Evolutionary conservation across 2,888 invertebrate genomes (phyloP), one percentile per base, ranked within the genome.

Genomic region (Tethea ocularis): DNA sequence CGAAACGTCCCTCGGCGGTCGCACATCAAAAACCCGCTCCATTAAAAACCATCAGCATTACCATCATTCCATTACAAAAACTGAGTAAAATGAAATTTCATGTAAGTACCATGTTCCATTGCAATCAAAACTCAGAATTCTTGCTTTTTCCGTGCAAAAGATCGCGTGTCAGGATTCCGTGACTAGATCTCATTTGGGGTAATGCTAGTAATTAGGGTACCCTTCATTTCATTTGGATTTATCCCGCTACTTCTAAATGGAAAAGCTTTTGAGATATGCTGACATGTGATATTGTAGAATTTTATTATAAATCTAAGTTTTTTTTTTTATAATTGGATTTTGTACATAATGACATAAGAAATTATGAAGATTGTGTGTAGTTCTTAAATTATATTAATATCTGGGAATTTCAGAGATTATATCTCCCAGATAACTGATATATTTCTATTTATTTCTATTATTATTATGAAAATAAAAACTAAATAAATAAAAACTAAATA

Each of bases 141-240:
- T 33, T 20, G 22, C 20, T 20, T 54, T 20, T 33, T 5, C 54
- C 54, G 13, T 33, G 54, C 29, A 36, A 2, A 29, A 36, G 54
- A 63, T 83, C 66, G 84, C 84, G 84, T 84, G 84, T 62, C 61
- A 33, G 36, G 56, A 68, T 84, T 71, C 77, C 84, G 84, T 84
- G 84, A 63, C 64, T 63, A 68, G 71, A 69, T 73, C 75, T 80
- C 81, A 77, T 84, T 81, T 72, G 68, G 66, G 60, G 57, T 68
- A 75, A 75, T 72, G 68, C 74, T 66, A 64, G 80, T 83, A 85
- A 85, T 85, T 85, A 85, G 78, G 76, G 71, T 72, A 70, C 77
- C 74, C 72, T 73, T 78, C 80, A 77, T 80, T 78, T 75, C 78
- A 75, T 82, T 79, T 71, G 75, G 77, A 78, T 80, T 77, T 74